phyloP scores from a whole-genome alignment of 2,888 invertebrate species.

The Drosophila tripunctata region DNA sequence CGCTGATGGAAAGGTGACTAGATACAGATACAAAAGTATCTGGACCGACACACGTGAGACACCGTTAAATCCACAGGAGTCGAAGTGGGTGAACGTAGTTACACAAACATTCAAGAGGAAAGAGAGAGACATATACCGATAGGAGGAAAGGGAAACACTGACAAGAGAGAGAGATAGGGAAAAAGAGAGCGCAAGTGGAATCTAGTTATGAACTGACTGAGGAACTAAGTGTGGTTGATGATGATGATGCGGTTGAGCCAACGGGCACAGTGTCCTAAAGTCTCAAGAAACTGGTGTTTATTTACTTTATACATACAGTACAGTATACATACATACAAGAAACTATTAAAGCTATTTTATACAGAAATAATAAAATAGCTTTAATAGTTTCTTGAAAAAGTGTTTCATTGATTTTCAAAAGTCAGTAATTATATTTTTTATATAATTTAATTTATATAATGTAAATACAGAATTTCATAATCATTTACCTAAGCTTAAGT shows the following conservation, averaged over 20 bases:
- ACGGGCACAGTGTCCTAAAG: slow-evolving; percentile 10
- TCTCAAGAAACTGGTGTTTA: neutral
- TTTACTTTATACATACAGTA: too few relatives aligned
- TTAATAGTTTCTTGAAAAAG: too few relatives aligned
- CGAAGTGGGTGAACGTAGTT: slow-evolving; percentile 22
- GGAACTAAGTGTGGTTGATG: slow-evolving; percentile 7
- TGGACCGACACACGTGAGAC: slow-evolving; percentile 26
- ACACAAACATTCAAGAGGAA: neutral
- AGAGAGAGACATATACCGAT: neutral
- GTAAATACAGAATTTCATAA: too few relatives aligned
- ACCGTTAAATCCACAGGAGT: slow-evolving; percentile 52
- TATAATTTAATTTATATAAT: too few relatives aligned
- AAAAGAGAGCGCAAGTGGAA: neutral
- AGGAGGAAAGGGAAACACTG: neutral
- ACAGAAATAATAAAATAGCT: too few relatives aligned
- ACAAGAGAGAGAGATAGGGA: neutral
- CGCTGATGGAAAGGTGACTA: slow-evolving; percentile 59
- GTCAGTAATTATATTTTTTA: too few relatives aligned
- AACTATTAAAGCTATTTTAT: too few relatives aligned
- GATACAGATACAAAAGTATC: slow-evolving; percentile 18
- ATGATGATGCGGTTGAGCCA: slow-evolving; percentile 7
- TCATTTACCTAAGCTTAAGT: too few relatives aligned
- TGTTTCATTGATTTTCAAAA: too few relatives aligned
- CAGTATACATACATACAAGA: too few relatives aligned
- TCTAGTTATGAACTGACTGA: slow-evolving; percentile 18